phyloP scores from a whole-genome alignment of 2,888 invertebrate genomes.

The Drosophila hamatofila region DNA sequence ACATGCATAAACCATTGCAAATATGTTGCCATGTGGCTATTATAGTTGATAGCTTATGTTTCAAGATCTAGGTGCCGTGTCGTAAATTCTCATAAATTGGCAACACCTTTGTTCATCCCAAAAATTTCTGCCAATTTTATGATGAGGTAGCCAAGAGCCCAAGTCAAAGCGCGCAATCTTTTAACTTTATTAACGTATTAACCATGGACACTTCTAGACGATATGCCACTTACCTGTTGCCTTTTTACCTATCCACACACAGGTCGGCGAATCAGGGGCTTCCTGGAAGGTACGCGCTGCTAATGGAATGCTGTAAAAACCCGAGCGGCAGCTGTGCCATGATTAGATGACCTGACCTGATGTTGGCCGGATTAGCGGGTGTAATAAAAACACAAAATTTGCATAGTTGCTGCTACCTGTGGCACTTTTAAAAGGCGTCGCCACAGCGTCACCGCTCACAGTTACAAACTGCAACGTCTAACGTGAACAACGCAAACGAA shows the following conservation, averaged over 20 bases:
- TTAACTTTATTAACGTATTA: conserved; percentile 19
- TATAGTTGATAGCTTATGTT: neutral
- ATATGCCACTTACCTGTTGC: conserved; percentile 37
- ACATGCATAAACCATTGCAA: neutral
- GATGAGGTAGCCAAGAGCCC: neutral
- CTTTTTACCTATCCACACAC: conserved; percentile 25
- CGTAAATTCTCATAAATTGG: conserved; percentile 17
- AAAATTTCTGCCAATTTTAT: neutral
- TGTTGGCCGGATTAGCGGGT: conserved; percentile 49
- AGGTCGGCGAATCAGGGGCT: conserved; percentile 41
- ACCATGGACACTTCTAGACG: conserved; percentile 16
- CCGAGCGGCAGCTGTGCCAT: conserved; percentile 43
- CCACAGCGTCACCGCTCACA: conserved; percentile 30
- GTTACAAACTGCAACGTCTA: conserved; percentile 67
- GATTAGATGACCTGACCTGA: conserved; percentile 42
- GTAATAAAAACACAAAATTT: conserved; percentile 22
- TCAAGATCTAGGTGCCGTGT: neutral
- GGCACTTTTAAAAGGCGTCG: conserved; percentile 37
- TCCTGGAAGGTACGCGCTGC: conserved; percentile 43
- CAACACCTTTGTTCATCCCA: conserved; percentile 9
- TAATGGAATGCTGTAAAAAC: conserved; percentile 53
- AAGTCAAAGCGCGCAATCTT: conserved; percentile 26
- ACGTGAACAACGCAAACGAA: conserved; percentile 52
- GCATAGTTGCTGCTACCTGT: conserved; percentile 33
- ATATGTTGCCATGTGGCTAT: neutral